Base-by-base conservation (phyloP, 2,797 vertebrate species). In the Coilia nasus region DNA sequence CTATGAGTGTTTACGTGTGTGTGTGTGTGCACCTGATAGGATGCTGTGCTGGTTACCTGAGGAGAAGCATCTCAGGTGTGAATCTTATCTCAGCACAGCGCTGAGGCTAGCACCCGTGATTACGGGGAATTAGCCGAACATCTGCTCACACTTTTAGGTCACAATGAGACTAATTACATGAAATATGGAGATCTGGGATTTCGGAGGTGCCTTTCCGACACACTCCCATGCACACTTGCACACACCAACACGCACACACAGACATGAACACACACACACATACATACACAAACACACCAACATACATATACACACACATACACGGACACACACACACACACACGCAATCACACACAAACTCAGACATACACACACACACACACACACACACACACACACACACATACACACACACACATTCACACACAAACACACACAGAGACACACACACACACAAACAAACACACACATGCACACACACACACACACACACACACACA, bases 131-230 rank as follows among this genome's bases (percentile, higher is more conserved):
- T 91, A 89, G 85, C 84, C 54, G 59, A 89, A 90, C 90, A 90
- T 88, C 90, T 91, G 90, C 85, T 89, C 83, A 44, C 57, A 75
- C 85, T 85, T 85, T 87, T 81, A 84, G 82, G 82, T 85, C 87
- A 88, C 85, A 85, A 67, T 86, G 87, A 91, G 86, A 90, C 88
- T 89, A 87, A 89, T 89, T 89, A 88, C 89, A 88, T 87, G 86
- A 88, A 87, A 90, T 87, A 89, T 87, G 82, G 84, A 90, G 84
- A 86, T 86, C 86, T 83, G 50, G 83, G 84, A 82, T 44, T 80
- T 44, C 28, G 41, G 54, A 82, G 81, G 31, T 57, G 6, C 57
- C 82, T 62, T 47, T 15, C 41, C 44, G 21, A 67, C 50, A 75
- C 25, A 28, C 64, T 28, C 64, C 25, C 64, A 71, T 28, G 28